These are phyloP conservation scores for Heliconius aoede DNA, from an alignment of 2,888 invertebrate species.

Conservation along the genomic window DNA sequence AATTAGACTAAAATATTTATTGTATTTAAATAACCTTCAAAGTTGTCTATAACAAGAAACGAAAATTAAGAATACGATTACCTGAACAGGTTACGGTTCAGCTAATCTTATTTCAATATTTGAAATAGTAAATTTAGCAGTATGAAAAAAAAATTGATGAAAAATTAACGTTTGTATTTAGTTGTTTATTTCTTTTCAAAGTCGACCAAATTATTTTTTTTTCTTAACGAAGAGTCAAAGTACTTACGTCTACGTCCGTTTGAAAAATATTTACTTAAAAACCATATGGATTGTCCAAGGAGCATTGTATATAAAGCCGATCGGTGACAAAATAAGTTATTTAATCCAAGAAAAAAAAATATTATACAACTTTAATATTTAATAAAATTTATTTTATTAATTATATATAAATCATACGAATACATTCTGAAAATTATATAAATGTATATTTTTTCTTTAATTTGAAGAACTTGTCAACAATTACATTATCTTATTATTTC, in stretches of 20 bases:
- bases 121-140: background rate
- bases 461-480: background rate
- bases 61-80: background rate
- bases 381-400: background rate
- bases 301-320: background rate
- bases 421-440: background rate
- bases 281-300: background rate
- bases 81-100: too few species aligned
- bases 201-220: background rate
- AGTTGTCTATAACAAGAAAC: background rate
- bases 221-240: background rate
- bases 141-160: background rate
- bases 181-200: background rate
- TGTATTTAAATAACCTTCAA: background rate
- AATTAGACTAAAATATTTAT: background rate
- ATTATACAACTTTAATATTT: background rate
- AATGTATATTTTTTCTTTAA: background rate
- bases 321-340: background rate
- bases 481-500: background rate
- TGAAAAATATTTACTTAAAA: background rate
- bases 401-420: background rate
- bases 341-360: background rate
- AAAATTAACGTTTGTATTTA: background rate
- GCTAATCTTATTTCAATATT: background rate
- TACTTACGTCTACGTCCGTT: background rate